Evolutionary conservation across 1,140 invertebrate genomes (phyloP).

Genomic region (Aphelinus certus): DNA sequence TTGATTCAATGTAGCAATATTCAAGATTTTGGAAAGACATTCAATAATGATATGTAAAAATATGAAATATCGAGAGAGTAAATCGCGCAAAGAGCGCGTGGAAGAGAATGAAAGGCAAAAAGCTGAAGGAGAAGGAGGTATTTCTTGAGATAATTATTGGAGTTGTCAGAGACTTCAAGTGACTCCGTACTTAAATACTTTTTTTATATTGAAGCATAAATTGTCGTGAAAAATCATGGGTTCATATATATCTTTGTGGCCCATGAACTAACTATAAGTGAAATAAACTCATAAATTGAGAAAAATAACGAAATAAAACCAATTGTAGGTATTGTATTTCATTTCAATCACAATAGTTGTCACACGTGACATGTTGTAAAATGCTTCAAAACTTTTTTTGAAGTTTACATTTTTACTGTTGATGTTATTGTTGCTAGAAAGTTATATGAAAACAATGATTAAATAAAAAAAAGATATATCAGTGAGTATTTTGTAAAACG

Average conservation of each 20-base stretch:
- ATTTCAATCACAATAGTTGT: not conserved
- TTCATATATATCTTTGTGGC: not conserved
- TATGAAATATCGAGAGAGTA: too few species aligned
- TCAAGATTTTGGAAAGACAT: too few species aligned
- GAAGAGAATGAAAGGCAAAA: too few species aligned
- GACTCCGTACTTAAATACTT: not conserved
- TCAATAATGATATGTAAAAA: too few species aligned
- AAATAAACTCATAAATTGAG: not conserved
- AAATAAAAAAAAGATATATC: constrained; percentile 14
- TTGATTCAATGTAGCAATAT: too few species aligned
- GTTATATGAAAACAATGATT: not conserved
- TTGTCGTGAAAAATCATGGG: not conserved
- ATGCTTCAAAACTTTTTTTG: constrained; percentile 20
- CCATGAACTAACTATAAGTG: not conserved
- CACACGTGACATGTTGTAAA: not conserved
- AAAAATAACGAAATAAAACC: not conserved
- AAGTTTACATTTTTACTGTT: constrained; percentile 32
- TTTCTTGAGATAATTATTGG: too few species aligned
- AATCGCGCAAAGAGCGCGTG: too few species aligned
- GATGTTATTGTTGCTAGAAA: constrained; percentile 29
- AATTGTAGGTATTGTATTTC: not conserved
- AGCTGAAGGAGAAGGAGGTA: too few species aligned
- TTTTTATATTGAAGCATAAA: not conserved
- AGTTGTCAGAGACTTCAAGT: too few species aligned
- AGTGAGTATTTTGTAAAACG: constrained; percentile 25